A percentile compares a stretch with the other conserved stretches of the same genome.
Conservation (phyloP, 1,140 invertebrate genomes). For the Pomacea maculata region DNA sequence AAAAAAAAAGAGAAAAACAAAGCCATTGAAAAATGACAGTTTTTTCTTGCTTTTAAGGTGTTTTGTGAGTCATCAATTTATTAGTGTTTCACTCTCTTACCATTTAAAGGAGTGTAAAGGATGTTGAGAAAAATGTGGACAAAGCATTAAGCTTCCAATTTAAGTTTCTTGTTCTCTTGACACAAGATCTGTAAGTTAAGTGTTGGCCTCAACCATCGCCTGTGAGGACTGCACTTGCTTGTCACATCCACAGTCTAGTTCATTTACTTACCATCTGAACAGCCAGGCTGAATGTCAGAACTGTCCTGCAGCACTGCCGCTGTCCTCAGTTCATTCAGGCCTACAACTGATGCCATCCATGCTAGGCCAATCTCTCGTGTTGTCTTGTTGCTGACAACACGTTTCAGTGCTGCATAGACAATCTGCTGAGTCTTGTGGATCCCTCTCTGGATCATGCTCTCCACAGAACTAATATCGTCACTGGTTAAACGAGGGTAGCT, state of each 20-base stretch:
- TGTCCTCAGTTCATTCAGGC: slow-evolving; percentile 30
- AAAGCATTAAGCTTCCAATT: too few relatives aligned
- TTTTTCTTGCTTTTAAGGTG: too few relatives aligned
- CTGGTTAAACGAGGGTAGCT: slow-evolving; percentile 13
- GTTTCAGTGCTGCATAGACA: slow-evolving; percentile 21
- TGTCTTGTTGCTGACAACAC: slow-evolving; percentile 25
- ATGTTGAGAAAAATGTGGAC: too few relatives aligned
- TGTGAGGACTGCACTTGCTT: too few relatives aligned
- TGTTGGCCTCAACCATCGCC: too few relatives aligned
- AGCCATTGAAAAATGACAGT: too few relatives aligned
- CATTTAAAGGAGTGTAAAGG: too few relatives aligned
- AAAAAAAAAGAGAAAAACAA: too few relatives aligned
- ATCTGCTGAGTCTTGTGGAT: slow-evolving; percentile 16
- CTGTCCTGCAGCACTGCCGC: slow-evolving; percentile 16
- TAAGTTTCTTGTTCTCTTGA: too few relatives aligned
- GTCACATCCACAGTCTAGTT: neutral
- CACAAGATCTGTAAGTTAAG: too few relatives aligned
- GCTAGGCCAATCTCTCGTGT: slow-evolving; percentile 23
- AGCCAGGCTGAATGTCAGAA: slow-evolving; percentile 21
- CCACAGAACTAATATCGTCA: slow-evolving; percentile 20
- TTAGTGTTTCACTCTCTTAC: too few relatives aligned
- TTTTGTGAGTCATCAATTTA: too few relatives aligned
- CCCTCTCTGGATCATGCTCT: slow-evolving; percentile 28
- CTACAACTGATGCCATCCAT: slow-evolving; percentile 31
- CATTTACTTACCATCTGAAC: slow-evolving; percentile 28